Base-by-base conservation (phyloP, 2,113 vertebrate species). In the Equus quagga region DNA sequence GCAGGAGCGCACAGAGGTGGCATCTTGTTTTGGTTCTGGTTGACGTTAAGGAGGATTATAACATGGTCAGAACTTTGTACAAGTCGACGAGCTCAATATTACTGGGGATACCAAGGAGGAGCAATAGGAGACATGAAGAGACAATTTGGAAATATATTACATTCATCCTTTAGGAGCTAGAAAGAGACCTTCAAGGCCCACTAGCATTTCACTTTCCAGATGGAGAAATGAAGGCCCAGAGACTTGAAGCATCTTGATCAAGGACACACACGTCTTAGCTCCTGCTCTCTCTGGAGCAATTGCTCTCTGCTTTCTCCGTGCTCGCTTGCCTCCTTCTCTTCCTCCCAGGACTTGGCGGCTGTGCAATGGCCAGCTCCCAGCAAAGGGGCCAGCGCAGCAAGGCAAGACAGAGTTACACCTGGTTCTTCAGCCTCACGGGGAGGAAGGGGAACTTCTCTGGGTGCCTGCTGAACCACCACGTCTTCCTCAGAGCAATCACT, bases 371-470 rank as follows among this genome's bases (percentile, higher is more conserved):
- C 92, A 46, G 6, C 72, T 49, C 82, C n/a, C 11, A 62, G 51
- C 23, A 18, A 62, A n/a, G 6, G 36, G 11, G 28, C 70, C 56
- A 49, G 28, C 0, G 1, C 2, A 33, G 24, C 0, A 3, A 70
- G 23, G 46, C 75, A 80, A 82, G 18, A 8, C 24, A 44, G 18
- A 65, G 58, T 19, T 8, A 2, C 1, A 26, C 23, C 26, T 4
- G 6, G 12, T 23, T 62, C 69, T n/a, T 49, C 10, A 62, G 54
- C 80, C 41, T 72, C 33, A 13, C 10, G 4, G 23, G 26, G 23
- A 28, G 33, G 26, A 26, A 62, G 14, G 15, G 24, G 15, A 12
- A 12, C 49, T 46, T 64, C 56, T 13, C 11, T 9, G 23, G 36
- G 2, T 15, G 18, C n/a, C 51, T 44, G 41, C 33, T 36, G n/a